Base-by-base conservation (phyloP, 2,113 vertebrate genomes). In the Laticauda colubrina region DNA sequence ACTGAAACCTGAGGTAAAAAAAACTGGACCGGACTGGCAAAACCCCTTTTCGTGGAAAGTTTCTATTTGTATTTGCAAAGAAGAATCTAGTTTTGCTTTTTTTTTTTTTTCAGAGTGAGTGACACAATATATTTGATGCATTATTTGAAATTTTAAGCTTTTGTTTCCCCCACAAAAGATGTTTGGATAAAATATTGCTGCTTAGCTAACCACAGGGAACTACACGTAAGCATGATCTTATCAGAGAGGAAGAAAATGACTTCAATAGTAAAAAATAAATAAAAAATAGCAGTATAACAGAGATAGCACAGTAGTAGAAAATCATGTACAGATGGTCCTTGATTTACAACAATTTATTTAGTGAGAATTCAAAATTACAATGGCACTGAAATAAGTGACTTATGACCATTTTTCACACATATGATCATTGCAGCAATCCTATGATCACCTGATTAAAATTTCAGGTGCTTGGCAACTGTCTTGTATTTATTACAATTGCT, bases 91-190 rank as follows among this genome's bases (percentile, higher is more conserved):
- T 51, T 8, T 12, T 61, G 59, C 12, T 53, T 53, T n/a, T 90
- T 51, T 53, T 69, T 69, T 90, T 51, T 45, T 61, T 61, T 10
- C 61, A 29, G 61, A 90, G 8, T 59, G 14, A 21, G 18, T 34
- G 18, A 53, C 34, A 48, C 29, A 34, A 34, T 64, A 90, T 29
- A n/a, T 29, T 21, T 5, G 34, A 34, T 10, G 45, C 45, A 53
- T 90, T n/a, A 48, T 69, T n/a, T 90, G 59, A 69, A 64, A 69
- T 3, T 29, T 20, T 14, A n/a, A 21, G 11, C 15, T 26, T 10
- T 90, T 69, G 89, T 90, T 90, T 75, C 53, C 89, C 45, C 59
- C 51, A n/a, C 45, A 69, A 75, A 59, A 90, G 89, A 29, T 90
- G 89, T 75, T 90, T 75, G 26, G 43, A 75, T 51, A 69, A 90